phyloP scores from a whole-genome alignment of 2,113 vertebrate species.

The Zootoca vivipara region DNA sequence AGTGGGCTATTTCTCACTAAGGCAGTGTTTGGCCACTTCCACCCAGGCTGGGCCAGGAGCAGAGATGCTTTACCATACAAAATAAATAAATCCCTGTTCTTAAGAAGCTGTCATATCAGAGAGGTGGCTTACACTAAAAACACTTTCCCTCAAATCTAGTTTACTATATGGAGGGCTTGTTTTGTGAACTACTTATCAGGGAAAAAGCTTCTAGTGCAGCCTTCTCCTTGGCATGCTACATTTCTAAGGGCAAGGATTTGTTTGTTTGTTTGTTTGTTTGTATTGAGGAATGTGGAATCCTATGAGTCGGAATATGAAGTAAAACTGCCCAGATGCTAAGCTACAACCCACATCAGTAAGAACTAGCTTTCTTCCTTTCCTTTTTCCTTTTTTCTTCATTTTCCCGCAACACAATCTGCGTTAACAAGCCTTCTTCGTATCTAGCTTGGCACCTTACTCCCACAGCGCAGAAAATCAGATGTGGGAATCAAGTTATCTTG shows the following conservation, averaged over 20 bases:
- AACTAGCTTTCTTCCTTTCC: neutral
- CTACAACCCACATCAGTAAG: neutral
- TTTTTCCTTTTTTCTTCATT: neutral
- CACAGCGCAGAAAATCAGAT: neutral
- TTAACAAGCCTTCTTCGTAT: neutral
- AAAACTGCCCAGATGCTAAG: neutral
- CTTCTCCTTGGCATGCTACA: neutral
- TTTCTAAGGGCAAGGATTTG: neutral
- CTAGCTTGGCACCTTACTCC: neutral
- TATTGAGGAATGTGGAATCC: neutral
- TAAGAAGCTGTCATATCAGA: neutral
- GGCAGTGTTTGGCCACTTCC: neutral
- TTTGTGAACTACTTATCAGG: no score
- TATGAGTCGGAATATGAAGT: neutral
- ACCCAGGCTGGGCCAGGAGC: neutral
- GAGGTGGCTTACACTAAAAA: neutral
- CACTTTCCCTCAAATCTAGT: neutral
- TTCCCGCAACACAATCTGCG: no score
- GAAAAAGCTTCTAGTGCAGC: neutral
- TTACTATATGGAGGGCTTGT: neutral
- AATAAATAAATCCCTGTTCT: neutral
- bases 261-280: neutral
- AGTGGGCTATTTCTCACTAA: neutral
- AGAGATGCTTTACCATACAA: neutral
- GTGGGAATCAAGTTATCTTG: neutral